These are phyloP conservation scores for Charadrius vociferus DNA, from an alignment of 2,113 vertebrate genomes.

Conservation along the genomic window DNA sequence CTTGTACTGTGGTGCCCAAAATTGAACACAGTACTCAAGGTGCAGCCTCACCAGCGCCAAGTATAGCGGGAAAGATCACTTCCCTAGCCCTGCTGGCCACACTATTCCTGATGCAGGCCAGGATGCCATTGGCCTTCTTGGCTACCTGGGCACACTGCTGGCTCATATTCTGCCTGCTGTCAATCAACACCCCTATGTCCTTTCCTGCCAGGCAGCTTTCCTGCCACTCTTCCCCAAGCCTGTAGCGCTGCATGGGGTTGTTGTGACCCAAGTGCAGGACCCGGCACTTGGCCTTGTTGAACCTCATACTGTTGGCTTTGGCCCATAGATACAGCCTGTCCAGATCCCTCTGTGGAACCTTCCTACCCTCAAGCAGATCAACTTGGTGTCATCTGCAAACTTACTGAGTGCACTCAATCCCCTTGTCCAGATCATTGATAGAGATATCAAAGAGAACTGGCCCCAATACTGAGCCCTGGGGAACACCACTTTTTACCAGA, in stretches of 20 bases:
- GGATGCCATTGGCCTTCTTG: not conserved
- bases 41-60: accelerated
- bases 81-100: not conserved
- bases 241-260: not conserved
- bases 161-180: no score
- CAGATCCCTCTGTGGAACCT: not conserved
- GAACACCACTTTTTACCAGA: not conserved
- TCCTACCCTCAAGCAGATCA: not conserved
- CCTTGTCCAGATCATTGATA: not conserved
- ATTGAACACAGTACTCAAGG: not conserved
- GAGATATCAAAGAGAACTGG: not conserved
- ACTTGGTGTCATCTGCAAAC: not conserved
- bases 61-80: not conserved
- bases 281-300: not conserved
- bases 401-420: not conserved
- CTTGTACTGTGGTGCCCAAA: not conserved
- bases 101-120: not conserved
- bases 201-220: not conserved
- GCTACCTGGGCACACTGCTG: no score
- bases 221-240: not conserved
- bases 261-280: not conserved
- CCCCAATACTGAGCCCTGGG: not conserved
- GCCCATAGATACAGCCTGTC: not conserved
- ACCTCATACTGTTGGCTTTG: not conserved
- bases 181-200: accelerated